phyloP scores from a whole-genome alignment of 2,888 invertebrate genomes.

The Hydraecia micacea region DNA sequence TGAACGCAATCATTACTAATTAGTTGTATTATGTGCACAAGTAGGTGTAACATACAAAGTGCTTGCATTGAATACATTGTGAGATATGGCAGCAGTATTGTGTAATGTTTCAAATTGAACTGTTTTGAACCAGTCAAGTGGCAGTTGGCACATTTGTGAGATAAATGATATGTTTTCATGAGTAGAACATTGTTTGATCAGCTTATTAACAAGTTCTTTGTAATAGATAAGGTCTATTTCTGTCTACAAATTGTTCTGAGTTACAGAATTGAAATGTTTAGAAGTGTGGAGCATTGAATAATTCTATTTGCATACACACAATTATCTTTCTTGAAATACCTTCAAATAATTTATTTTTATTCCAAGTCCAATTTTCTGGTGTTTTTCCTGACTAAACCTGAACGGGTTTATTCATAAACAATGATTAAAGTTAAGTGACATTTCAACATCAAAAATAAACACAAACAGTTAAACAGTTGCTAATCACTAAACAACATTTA shows the following conservation, averaged over 20 bases:
- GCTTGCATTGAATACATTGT: slow-evolving; percentile 9
- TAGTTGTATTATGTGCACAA: slow-evolving; percentile 8
- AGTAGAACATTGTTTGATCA: slow-evolving; percentile 53
- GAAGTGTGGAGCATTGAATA: background rate
- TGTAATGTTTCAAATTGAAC: slow-evolving; percentile 39
- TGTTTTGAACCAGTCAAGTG: slow-evolving; percentile 33
- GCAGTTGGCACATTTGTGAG: slow-evolving; percentile 26
- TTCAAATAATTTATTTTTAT: background rate
- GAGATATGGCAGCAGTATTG: slow-evolving; percentile 9
- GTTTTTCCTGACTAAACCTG: no score
- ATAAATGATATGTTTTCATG: slow-evolving; percentile 48
- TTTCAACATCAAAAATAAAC: no score
- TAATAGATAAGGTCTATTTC: slow-evolving; percentile 58
- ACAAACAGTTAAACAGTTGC: no score
- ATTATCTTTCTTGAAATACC: background rate
- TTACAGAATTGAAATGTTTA: slow-evolving; percentile 25
- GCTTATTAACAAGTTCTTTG: slow-evolving; percentile 45
- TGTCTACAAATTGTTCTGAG: slow-evolving; percentile 29
- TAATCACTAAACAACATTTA: no score
- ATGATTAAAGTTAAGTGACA: no score
- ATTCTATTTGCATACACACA: background rate
- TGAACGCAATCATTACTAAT: slow-evolving; percentile 16
- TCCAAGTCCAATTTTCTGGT: background rate
- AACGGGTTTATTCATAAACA: no score
- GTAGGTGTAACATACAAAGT: slow-evolving; percentile 18